These are phyloP conservation scores for Zapornia atra DNA, from an alignment of 2,113 vertebrate species.

Conservation along the genomic window DNA sequence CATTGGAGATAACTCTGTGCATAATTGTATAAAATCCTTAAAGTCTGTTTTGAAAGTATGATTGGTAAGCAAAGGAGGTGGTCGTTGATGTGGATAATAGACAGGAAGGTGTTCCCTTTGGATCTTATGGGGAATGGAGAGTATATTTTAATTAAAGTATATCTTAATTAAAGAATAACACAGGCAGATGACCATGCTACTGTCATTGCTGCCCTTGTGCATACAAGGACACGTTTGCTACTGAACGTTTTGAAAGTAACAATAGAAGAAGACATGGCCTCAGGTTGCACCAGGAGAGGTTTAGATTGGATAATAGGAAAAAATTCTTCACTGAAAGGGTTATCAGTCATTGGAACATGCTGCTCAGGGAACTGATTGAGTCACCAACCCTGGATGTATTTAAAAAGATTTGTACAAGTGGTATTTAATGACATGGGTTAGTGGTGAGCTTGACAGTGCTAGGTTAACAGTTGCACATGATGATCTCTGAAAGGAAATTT, in stretches of 20 bases:
- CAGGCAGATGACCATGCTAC: background rate
- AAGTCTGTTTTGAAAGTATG: background rate
- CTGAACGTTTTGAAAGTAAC: background rate
- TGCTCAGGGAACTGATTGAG: no score
- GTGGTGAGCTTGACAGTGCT: no score
- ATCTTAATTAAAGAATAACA: background rate
- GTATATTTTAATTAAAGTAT: background rate
- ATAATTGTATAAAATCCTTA: background rate
- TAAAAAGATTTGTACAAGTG: no score
- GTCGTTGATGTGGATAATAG: background rate
- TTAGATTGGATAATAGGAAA: no score
- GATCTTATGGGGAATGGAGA: background rate
- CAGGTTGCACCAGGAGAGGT: no score
- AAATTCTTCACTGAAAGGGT: no score
- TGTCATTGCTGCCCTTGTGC: background rate
- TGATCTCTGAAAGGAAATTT: background rate
- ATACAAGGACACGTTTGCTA: background rate
- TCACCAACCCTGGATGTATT: no score
- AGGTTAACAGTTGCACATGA: no score
- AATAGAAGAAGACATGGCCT: no score
- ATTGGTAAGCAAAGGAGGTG: background rate
- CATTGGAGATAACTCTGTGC: accelerated
- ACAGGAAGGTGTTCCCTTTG: background rate
- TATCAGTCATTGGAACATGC: no score
- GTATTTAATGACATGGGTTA: no score